Percentiles rank a stretch among this genome's conserved stretches.
These are phyloP conservation scores for Drosophila guanche DNA, from an alignment of 1,140 invertebrate genomes.

Conservation along the genomic window DNA sequence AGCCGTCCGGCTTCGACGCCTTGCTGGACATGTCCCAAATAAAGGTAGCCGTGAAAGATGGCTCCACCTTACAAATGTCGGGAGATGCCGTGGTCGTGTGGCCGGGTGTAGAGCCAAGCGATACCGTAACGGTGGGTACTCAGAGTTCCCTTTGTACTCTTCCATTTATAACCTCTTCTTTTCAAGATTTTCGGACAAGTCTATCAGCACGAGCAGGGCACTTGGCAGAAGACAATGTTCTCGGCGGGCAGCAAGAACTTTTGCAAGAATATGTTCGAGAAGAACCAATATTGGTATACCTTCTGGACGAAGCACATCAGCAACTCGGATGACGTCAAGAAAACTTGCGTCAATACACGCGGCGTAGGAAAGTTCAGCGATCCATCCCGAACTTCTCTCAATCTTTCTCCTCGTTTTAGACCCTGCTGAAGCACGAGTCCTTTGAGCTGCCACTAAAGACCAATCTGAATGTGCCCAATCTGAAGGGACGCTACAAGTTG, in stretches of 20 bases:
- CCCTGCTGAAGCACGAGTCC: not conserved
- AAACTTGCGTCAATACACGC: constrained; percentile 3
- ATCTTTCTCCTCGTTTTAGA: not conserved
- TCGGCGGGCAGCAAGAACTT: constrained; percentile 7
- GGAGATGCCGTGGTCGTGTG: not conserved
- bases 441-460: not conserved
- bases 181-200: not conserved
- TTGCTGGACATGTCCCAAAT: not conserved
- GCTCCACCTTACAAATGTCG: not conserved
- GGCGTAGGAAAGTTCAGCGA: not conserved
- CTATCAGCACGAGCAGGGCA: not conserved
- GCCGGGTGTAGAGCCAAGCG: constrained; percentile 5
- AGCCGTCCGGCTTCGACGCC: not conserved
- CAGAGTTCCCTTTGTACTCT: not conserved
- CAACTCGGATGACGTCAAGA: constrained; percentile 18
- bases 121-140: constrained; percentile 1
- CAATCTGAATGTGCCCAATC: not conserved
- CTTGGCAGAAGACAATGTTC: constrained; percentile 19
- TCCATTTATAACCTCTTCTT: too few species aligned
- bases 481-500: constrained; percentile 19
- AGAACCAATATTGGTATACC: constrained; percentile 6
- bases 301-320: constrained; percentile 23
- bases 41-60: not conserved
- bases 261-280: constrained; percentile 20
- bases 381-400: not conserved